Evolutionary conservation across 2,113 vertebrate genomes (phyloP).

Genomic region (Bothrops jararaca): DNA sequence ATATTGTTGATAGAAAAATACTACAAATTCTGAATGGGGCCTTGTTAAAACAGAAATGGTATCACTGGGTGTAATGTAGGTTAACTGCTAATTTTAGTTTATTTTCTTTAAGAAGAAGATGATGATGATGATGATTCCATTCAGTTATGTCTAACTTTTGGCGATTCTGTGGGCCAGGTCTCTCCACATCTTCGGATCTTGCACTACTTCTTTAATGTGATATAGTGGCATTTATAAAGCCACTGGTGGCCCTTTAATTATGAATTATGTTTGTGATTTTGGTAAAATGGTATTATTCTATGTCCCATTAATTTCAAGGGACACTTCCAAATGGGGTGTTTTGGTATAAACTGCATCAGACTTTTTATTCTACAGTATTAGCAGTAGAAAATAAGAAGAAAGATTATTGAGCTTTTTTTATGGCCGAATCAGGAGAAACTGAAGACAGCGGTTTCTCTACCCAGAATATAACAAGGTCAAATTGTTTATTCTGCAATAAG

Average conservation of each 20-base stretch:
- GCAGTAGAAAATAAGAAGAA: slow-evolving; percentile 10
- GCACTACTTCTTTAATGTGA: slow-evolving; percentile 6
- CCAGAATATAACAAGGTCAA: background rate
- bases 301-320: background rate
- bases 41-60: slow-evolving; percentile 42
- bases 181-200: background rate
- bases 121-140: background rate
- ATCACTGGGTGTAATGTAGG: slow-evolving; percentile 35
- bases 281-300: background rate
- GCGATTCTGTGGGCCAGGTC: background rate
- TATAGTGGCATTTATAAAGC: slow-evolving; percentile 18
- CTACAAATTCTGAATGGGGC: slow-evolving; percentile 27
- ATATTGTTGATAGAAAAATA: slow-evolving; percentile 18
- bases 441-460: slow-evolving; percentile 4
- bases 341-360: slow-evolving; percentile 2
- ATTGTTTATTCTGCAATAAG: background rate
- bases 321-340: background rate
- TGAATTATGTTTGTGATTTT: slow-evolving; percentile 2
- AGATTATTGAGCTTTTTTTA: background rate
- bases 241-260: slow-evolving; percentile 39
- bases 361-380: slow-evolving; percentile 30
- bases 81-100: slow-evolving; percentile 39
- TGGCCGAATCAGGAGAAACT: background rate
- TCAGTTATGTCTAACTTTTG: background rate
- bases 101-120: slow-evolving; percentile 14